These are phyloP conservation scores for Chaetodon trifasciatus DNA, from an alignment of 2,797 vertebrate species.

Conservation along the genomic window DNA sequence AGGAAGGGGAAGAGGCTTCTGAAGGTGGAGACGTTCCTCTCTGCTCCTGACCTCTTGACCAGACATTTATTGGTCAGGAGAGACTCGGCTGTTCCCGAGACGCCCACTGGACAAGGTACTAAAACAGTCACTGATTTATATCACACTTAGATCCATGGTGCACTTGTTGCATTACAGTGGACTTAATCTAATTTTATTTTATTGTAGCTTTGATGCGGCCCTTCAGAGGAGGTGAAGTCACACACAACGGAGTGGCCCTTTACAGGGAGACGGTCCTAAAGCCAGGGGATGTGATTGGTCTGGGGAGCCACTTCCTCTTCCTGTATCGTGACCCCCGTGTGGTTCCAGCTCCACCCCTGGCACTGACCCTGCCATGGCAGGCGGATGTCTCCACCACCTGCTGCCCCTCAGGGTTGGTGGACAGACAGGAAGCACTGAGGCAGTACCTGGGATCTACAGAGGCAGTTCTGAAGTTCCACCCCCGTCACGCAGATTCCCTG, in stretches of 20 bases:
- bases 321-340: conserved; percentile 94
- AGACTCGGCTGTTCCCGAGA: conserved; percentile 83
- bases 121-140: not conserved
- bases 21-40: conserved; percentile 93
- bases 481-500: conserved; percentile 84
- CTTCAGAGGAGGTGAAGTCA: conserved; percentile 90
- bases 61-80: conserved; percentile 90
- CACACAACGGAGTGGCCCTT: conserved; percentile 90
- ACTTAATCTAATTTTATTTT: not conserved
- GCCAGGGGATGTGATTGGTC: conserved; percentile 92
- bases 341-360: conserved; percentile 82
- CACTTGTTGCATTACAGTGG: not conserved
- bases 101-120: conserved; percentile 82
- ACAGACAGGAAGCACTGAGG: conserved; percentile 90
- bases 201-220: conserved; percentile 88
- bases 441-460: conserved; percentile 90
- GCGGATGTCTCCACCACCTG: conserved; percentile 82
- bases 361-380: conserved; percentile 87
- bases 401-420: conserved; percentile 88
- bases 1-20: conserved; percentile 88
- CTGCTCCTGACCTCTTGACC: conserved; percentile 91
- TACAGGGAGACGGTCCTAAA: conserved; percentile 90
- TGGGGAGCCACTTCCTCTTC: conserved; percentile 93
- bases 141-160: not conserved
- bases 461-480: conserved; percentile 89